These are phyloP conservation scores for Myotis findleyi DNA, from an alignment of 2,797 vertebrate genomes.

Conservation along the genomic window DNA sequence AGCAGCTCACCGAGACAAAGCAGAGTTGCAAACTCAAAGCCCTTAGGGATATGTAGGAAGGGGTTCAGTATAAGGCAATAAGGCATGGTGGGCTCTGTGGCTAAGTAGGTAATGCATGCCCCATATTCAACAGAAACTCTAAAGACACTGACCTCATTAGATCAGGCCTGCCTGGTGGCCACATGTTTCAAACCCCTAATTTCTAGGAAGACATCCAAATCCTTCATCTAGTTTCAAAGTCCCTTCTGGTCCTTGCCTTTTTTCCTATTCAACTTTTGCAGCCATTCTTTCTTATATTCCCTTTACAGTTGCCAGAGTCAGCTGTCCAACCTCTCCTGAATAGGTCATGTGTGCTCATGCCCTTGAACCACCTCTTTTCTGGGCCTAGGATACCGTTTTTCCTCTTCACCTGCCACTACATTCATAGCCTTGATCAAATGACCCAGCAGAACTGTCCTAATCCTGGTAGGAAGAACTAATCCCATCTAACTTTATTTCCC, in stretches of 20 bases:
- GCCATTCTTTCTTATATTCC: not conserved
- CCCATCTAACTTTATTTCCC: not conserved
- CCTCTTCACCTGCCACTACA: not conserved
- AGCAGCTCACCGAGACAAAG: not conserved
- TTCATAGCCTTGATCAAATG: not conserved
- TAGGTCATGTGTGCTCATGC: not conserved
- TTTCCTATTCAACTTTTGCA: not conserved
- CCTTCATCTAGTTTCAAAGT: not conserved
- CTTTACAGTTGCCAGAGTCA: not conserved
- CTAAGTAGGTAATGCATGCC: not conserved
- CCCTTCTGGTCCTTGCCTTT: not conserved
- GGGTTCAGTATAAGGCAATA: not conserved
- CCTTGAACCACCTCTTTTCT: not conserved
- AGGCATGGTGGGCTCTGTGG: not conserved
- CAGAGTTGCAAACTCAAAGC: not conserved
- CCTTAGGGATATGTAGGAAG: not conserved
- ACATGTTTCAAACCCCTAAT: not conserved
- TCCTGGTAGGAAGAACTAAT: not conserved
- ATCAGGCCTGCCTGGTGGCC: not conserved
- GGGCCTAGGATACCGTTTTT: not conserved
- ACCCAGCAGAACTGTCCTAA: not conserved
- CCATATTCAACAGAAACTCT: not conserved
- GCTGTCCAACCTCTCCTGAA: not conserved
- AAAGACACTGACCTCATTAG: not conserved
- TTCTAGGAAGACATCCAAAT: conserved; percentile 20